These are phyloP conservation scores for Ostrea edulis DNA, from an alignment of 1,140 invertebrate genomes.

Conservation along the genomic window DNA sequence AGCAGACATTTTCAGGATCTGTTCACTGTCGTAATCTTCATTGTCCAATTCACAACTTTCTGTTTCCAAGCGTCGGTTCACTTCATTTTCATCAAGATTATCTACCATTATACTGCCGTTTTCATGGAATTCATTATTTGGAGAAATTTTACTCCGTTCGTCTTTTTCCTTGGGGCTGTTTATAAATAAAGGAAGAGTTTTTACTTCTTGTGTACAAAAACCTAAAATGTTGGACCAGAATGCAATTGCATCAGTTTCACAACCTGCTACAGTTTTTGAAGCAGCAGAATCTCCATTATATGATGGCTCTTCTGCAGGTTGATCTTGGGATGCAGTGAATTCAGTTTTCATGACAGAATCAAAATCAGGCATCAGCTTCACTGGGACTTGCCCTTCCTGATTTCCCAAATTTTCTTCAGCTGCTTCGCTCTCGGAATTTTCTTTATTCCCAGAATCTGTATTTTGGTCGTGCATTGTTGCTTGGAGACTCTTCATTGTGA, in stretches of 20 bases:
- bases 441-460: background rate
- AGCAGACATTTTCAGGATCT: background rate
- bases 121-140: background rate
- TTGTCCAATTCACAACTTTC: too few species aligned
- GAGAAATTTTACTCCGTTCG: background rate
- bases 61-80: background rate
- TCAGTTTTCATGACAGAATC: background rate
- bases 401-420: background rate
- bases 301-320: background rate
- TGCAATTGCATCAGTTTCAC: background rate
- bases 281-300: background rate
- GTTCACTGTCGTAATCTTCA: background rate
- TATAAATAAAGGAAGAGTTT: background rate
- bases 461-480: background rate
- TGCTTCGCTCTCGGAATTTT: background rate
- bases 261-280: background rate
- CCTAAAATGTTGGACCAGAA: slow-evolving; percentile 21
- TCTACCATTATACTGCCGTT: background rate
- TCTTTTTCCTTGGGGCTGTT: background rate
- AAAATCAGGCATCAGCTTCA: background rate
- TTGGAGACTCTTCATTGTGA: background rate
- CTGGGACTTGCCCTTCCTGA: background rate
- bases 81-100: background rate
- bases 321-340: background rate
- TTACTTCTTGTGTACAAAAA: background rate